Percentiles rank a stretch among this genome's conserved stretches.
Conservation (phyloP, 2,113 vertebrate genomes). For the Pterocles orientalis region DNA sequence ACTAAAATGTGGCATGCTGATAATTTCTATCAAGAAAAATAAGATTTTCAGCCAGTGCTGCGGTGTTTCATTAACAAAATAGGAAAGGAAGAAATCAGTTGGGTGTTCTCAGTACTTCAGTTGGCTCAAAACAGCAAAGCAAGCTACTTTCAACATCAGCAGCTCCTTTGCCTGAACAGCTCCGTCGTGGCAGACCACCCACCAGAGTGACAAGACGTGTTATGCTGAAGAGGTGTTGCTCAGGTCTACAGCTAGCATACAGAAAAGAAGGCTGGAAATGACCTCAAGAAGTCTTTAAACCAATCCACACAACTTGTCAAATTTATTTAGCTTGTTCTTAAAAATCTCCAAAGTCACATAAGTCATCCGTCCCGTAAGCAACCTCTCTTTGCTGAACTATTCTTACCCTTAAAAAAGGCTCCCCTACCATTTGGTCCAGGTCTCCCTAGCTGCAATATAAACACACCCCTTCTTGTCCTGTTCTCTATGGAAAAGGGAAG, state of each 20-base stretch:
- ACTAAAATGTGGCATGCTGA: not conserved
- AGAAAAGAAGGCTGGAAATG: not conserved
- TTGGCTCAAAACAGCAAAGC: not conserved
- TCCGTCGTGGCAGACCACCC: not conserved
- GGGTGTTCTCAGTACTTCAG: not conserved
- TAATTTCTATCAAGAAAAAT: not conserved
- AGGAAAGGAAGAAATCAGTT: not conserved
- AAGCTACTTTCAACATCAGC: not conserved
- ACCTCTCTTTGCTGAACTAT: not conserved
- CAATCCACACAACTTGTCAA: not conserved
- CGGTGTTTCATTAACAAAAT: not conserved
- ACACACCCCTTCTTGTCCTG: not conserved
- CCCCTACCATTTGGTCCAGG: not conserved
- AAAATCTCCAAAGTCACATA: not conserved
- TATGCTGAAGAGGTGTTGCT: not conserved
- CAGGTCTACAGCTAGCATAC: not conserved
- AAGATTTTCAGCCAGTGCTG: not conserved
- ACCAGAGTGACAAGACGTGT: not conserved
- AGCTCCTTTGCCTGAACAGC: not conserved
- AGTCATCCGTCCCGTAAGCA: not conserved
- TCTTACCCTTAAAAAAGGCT: not conserved
- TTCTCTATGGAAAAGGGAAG: not conserved
- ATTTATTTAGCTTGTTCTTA: not conserved
- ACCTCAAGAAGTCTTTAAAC: not conserved
- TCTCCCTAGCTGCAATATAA: not conserved